Base-by-base conservation (phyloP, 2,888 invertebrate genomes). In the Nipponacmea schrenckii region DNA sequence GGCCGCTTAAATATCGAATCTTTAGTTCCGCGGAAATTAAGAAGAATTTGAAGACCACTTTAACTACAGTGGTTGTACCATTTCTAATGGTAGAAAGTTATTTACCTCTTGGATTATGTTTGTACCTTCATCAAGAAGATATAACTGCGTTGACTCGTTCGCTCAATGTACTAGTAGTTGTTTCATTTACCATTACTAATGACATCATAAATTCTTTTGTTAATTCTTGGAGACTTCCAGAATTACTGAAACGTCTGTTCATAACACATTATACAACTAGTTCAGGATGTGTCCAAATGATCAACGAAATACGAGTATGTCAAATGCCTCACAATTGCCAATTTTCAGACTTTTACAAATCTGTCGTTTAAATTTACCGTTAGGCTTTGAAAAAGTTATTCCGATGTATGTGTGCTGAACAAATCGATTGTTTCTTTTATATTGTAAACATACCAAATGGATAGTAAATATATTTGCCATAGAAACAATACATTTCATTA, bases 61-160 rank as follows among this genome's bases (percentile, higher is more conserved):
- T 70, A 12, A 73, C 73, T 2, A 73, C 70, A 24, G 24, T 73
- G 44, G 73, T 70, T 8, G 12, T 73, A 17, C 73, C 73, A 15
- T 70, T 68, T 31, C 27, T 73, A 15, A 27, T 73, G 26, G n/a
- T n/a, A n/a, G n/a, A n/a, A n/a, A 70, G 73, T 44, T 50, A 64
- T 62, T 64, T 68, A 0, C 73, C 73, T 17, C 44, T 68, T 20
- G 56, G 62, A 0, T 3, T 56, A 14, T 56, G n/a, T 14, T 74
- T 70, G 17, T 64, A 68, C 48, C 17, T 68, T 31, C 62, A 68
- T 31, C 70, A 65, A 15, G 15, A 39, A 17, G 71, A 50, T 17
- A 62, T 46, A 26, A 31, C 64, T 31, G 39, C 62, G 46, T 17
- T 67, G 15, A 68, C 44, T 71, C 70, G 24, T 15, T 45, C 62